phyloP scores from a whole-genome alignment of 2,888 invertebrate genomes.

The Rhabditoides inermis region DNA sequence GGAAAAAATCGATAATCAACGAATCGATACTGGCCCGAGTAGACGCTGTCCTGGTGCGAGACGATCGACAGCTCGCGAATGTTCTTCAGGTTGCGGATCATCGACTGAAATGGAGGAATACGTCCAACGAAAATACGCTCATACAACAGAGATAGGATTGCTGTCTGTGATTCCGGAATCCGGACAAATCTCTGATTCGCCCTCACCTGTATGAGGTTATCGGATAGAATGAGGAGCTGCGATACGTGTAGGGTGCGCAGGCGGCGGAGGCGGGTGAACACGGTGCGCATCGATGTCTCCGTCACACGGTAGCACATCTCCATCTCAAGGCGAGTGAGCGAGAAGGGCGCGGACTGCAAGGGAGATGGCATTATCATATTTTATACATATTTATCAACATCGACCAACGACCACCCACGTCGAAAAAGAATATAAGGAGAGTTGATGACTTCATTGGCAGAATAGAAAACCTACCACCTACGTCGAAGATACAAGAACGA shows the following conservation, averaged over 20 bases:
- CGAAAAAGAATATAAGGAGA: too few species aligned
- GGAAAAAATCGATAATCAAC: neutral
- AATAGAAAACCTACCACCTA: neutral
- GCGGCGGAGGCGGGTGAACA: neutral
- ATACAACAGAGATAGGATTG: too few species aligned
- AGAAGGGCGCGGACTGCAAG: slow-evolving; percentile 11
- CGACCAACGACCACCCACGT: too few species aligned
- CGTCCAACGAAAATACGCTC: too few species aligned
- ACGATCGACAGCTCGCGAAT: slow-evolving; percentile 17
- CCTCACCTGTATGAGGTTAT: slow-evolving; percentile 6
- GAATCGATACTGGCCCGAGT: slow-evolving; percentile 7
- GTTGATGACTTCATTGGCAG: too few species aligned
- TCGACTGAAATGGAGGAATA: slow-evolving; percentile 6
- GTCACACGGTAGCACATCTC: slow-evolving; percentile 24
- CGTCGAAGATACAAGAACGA: neutral
- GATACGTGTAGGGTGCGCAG: slow-evolving; percentile 14
- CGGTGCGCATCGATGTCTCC: slow-evolving; percentile 3
- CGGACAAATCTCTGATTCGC: too few species aligned
- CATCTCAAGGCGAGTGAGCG: slow-evolving; percentile 15
- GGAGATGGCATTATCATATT: too few species aligned
- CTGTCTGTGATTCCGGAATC: too few species aligned
- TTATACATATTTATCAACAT: too few species aligned
- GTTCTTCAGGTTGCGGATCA: slow-evolving; percentile 8
- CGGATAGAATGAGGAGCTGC: slow-evolving; percentile 14
- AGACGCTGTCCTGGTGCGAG: slow-evolving; percentile 16